Percentiles rank a stretch among this genome's conserved stretches.
Conservation (phyloP, 2,888 invertebrate genomes). For the Diaperis boleti region DNA sequence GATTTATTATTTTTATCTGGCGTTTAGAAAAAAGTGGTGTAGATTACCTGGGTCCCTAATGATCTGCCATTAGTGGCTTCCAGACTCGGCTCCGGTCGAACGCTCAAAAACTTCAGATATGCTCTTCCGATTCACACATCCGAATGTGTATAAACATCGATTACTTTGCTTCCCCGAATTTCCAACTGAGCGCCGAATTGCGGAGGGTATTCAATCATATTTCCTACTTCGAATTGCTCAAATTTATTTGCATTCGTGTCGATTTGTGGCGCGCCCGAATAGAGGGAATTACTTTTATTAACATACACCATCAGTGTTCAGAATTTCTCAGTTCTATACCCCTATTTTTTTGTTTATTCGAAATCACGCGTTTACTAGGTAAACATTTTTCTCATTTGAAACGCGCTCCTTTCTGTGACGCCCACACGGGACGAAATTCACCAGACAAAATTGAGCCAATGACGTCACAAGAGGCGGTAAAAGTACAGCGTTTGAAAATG, state of each 20-base stretch:
- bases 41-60: conserved; percentile 66
- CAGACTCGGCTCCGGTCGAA: conserved; percentile 52
- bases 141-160: conserved; percentile 40
- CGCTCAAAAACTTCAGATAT: conserved; percentile 56
- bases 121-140: conserved; percentile 51
- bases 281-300: too few species aligned
- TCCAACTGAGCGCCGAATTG: conserved; percentile 9
- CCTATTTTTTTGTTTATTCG: too few species aligned
- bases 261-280: not conserved
- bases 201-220: conserved; percentile 3
- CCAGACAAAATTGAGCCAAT: too few species aligned
- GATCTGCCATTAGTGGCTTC: conserved; percentile 65
- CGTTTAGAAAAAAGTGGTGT: conserved; percentile 61
- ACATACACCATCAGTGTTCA: too few species aligned
- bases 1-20: conserved; percentile 67
- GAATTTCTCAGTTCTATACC: too few species aligned
- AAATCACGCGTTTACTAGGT: too few species aligned
- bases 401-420: too few species aligned
- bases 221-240: not conserved
- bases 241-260: not conserved
- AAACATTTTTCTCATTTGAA: too few species aligned
- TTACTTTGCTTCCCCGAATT: conserved; percentile 24
- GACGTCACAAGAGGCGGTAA: too few species aligned
- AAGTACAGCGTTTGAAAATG: too few species aligned
- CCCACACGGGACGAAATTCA: too few species aligned